Percentiles rank a stretch among this genome's conserved stretches.
Conservation (phyloP, 30 jellyfish, hydroid and myxozoan genomes). For the Aurelia aurita region DNA sequence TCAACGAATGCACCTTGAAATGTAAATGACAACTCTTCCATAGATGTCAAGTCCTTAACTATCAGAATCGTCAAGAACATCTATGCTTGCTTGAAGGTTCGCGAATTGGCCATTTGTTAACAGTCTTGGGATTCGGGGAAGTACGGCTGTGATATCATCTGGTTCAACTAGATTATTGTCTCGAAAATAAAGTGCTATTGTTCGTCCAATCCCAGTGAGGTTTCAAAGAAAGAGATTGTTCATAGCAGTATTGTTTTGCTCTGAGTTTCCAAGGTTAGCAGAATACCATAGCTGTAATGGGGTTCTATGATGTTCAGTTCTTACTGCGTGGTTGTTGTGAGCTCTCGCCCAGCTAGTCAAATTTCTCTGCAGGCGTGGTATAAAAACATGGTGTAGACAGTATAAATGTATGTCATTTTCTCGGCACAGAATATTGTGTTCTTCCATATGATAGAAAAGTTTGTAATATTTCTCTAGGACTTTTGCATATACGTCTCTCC, state of each 20-base stretch:
- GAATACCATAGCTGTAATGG: slow-evolving; percentile 1
- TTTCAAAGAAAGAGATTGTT: not conserved
- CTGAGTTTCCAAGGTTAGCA: not conserved
- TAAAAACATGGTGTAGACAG: too few species aligned
- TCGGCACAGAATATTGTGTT: too few species aligned
- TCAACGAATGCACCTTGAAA: slow-evolving; percentile 1
- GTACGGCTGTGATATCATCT: not conserved
- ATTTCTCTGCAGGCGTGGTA: too few species aligned
- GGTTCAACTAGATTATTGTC: too few species aligned
- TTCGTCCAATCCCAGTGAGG: not conserved
- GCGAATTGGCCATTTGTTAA: slow-evolving; percentile 24
- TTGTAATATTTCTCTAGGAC: too few species aligned
- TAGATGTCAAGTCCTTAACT: too few species aligned
- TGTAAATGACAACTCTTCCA: not conserved
- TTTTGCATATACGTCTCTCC: too few species aligned
- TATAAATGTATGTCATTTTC: too few species aligned
- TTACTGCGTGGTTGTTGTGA: slow-evolving; percentile 1
- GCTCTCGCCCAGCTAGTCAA: not conserved
- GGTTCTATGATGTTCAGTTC: not conserved
- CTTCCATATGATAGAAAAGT: too few species aligned
- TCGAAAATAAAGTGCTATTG: too few species aligned
- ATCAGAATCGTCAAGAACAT: too few species aligned
- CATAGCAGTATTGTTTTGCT: not conserved
- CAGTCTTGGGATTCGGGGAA: slow-evolving; percentile 29
- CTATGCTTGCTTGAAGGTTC: not conserved